These are phyloP conservation scores for Eledona agricola DNA, from an alignment of 2,888 invertebrate genomes.

Conservation along the genomic window DNA sequence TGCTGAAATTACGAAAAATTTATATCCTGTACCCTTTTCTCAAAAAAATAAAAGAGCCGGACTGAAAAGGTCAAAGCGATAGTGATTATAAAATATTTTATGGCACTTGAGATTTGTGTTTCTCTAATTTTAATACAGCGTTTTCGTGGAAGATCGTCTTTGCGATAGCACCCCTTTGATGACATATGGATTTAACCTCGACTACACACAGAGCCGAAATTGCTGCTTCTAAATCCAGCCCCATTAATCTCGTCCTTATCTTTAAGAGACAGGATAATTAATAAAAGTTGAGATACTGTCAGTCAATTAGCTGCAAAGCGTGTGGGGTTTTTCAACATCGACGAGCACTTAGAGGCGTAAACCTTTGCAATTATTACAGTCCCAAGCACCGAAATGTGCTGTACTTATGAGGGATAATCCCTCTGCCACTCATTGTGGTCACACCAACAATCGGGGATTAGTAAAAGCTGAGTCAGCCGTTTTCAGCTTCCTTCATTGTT, in stretches of 20 bases:
- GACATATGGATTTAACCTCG: slow-evolving; percentile 29
- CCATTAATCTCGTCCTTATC: slow-evolving; percentile 44
- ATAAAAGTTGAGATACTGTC: slow-evolving; percentile 44
- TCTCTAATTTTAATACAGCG: no score
- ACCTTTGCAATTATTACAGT: slow-evolving; percentile 39
- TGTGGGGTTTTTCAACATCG: slow-evolving; percentile 33
- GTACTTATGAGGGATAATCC: slow-evolving; percentile 43
- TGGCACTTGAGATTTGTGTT: no score
- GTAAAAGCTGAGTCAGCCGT: slow-evolving; percentile 36
- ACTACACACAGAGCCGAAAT: slow-evolving; percentile 28
- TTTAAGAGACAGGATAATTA: slow-evolving; percentile 41
- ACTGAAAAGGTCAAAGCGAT: no score
- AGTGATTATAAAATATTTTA: no score
- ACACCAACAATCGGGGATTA: slow-evolving; percentile 38
- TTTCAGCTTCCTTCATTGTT: slow-evolving; percentile 20
- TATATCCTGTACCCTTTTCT: no score
- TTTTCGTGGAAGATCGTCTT: slow-evolving; percentile 23
- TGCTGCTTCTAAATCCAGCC: slow-evolving; percentile 32
- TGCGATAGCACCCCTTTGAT: slow-evolving; percentile 32
- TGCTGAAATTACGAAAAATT: no score
- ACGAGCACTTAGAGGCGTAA: slow-evolving; percentile 21
- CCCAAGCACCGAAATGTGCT: slow-evolving; percentile 34
- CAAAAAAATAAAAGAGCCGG: no score
- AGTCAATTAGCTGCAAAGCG: slow-evolving; percentile 41
- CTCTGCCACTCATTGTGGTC: slow-evolving; percentile 42